Evolutionary conservation across 2,113 vertebrate genomes (phyloP).

Genomic region (Elaphurus davidianus): DNA sequence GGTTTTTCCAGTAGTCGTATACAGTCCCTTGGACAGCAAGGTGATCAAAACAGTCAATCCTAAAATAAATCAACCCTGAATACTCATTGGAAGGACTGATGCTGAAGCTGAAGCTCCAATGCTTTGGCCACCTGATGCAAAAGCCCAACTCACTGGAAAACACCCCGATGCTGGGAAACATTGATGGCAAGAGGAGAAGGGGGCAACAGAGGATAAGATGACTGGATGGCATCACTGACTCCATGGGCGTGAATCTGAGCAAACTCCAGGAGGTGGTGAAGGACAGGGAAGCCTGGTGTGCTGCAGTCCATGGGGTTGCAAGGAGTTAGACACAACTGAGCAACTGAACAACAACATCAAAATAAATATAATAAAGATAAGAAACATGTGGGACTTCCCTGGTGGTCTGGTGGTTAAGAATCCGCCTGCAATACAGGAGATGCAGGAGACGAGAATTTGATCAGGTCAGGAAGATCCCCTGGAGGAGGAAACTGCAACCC

Average conservation of each 20-base stretch:
- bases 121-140: not conserved
- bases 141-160: not conserved
- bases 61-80: not conserved
- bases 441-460: not conserved
- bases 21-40: not conserved
- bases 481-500: not conserved
- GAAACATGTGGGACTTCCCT: not conserved
- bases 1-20: not conserved
- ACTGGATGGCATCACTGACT: not conserved
- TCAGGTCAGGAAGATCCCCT: not conserved
- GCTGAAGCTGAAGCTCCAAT: not conserved
- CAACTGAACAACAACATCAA: not conserved
- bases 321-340: not conserved
- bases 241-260: not conserved
- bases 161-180: not conserved
- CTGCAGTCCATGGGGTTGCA: not conserved
- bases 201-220: not conserved
- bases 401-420: not conserved
- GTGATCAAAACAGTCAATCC: not conserved
- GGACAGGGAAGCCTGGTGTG: not conserved
- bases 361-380: not conserved
- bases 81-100: not conserved
- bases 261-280: not conserved
- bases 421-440: not conserved
- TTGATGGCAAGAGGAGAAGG: not conserved